phyloP scores from a whole-genome alignment of 2,113 vertebrate genomes.

The Mugil cephalus region DNA sequence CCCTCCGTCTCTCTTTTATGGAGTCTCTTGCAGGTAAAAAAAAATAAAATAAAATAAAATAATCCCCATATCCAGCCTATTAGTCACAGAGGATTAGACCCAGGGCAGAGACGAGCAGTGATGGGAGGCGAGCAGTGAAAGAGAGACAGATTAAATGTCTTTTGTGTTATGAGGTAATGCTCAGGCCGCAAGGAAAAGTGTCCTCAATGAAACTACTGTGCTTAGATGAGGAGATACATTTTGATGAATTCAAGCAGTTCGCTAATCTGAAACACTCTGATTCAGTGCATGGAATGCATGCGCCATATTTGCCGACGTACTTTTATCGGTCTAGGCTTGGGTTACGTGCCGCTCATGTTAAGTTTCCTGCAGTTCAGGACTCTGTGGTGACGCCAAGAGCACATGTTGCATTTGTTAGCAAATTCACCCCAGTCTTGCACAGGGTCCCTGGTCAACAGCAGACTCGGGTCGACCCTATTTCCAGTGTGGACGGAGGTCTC shows the following conservation, averaged over 20 bases:
- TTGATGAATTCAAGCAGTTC: slow-evolving; percentile 13
- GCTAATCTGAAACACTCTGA: not conserved
- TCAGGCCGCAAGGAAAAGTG: slow-evolving; percentile 32
- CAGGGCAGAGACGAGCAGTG: slow-evolving; percentile 50
- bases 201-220: slow-evolving; percentile 2
- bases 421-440: slow-evolving; percentile 5
- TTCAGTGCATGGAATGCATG: not conserved
- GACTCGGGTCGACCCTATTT: slow-evolving; percentile 33
- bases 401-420: slow-evolving; percentile 20
- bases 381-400: not conserved
- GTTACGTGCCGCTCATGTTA: not conserved
- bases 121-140: slow-evolving; percentile 62
- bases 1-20: slow-evolving; percentile 33
- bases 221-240: slow-evolving; percentile 6
- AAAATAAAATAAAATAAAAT: no score
- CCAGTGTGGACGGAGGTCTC: slow-evolving; percentile 52
- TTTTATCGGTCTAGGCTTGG: not conserved
- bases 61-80: slow-evolving; percentile 70
- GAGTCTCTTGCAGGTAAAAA: slow-evolving; percentile 70
- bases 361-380: not conserved
- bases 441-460: slow-evolving; percentile 35
- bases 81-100: slow-evolving; percentile 78
- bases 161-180: slow-evolving; percentile 52
- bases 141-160: slow-evolving; percentile 61
- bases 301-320: not conserved